These are phyloP conservation scores for Aculops lycopersici DNA, from an alignment of 1,140 invertebrate genomes.

Conservation along the genomic window DNA sequence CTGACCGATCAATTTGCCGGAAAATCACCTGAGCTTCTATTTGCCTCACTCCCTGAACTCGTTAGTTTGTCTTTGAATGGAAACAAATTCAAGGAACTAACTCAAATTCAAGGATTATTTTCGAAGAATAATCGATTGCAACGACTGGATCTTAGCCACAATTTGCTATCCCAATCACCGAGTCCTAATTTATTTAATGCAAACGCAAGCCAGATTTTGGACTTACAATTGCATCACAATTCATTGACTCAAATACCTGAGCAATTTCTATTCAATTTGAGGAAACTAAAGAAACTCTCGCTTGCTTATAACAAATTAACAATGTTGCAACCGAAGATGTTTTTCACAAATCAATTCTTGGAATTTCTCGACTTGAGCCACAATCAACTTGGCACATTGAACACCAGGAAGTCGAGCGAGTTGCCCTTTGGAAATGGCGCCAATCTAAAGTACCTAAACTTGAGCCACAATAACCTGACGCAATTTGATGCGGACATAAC, in stretches of 20 bases:
- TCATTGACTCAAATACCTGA: slow-evolving; percentile 7
- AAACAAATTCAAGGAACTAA: slow-evolving; percentile 4
- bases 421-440: slow-evolving; percentile 7
- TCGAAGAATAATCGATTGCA: slow-evolving; percentile 3
- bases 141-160: slow-evolving; percentile 3
- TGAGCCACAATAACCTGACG: slow-evolving; percentile 7
- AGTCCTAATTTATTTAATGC: slow-evolving; percentile 5
- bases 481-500: slow-evolving; percentile 7
- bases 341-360: not conserved
- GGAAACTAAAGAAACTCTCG: slow-evolving; percentile 3
- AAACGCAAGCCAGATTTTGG: slow-evolving; percentile 5
- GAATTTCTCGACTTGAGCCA: not conserved
- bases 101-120: slow-evolving; percentile 2
- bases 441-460: slow-evolving; percentile 5
- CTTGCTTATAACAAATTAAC: slow-evolving; percentile 6
- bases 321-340: not conserved
- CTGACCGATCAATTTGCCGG: no score
- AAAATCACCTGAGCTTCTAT: no score
- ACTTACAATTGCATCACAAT: slow-evolving; percentile 9
- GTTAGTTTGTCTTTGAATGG: slow-evolving; percentile 4
- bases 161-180: slow-evolving; percentile 2
- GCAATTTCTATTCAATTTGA: slow-evolving; percentile 1
- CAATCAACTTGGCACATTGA: slow-evolving; percentile 1
- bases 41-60: not conserved
- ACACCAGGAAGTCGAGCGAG: not conserved